phyloP scores from a whole-genome alignment of 2,113 vertebrate genomes.

The Hydropotes inermis region DNA sequence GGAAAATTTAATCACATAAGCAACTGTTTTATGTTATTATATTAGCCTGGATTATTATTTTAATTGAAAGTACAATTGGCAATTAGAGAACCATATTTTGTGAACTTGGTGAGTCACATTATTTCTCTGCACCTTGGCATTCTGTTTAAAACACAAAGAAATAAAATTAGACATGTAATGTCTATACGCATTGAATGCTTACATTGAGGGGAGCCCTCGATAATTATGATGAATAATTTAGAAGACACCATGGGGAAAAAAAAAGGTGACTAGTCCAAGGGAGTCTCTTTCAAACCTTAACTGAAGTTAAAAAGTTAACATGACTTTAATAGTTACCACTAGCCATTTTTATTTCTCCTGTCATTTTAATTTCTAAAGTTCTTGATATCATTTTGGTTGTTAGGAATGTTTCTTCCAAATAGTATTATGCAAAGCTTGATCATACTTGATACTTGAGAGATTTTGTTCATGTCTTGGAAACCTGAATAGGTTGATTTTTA shows the following conservation, averaged over 20 bases:
- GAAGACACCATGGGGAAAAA: background rate
- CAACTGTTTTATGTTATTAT: constrained; percentile 38
- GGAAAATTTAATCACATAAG: constrained; percentile 40
- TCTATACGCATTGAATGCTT: background rate
- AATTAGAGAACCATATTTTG: constrained; percentile 49
- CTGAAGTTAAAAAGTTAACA: background rate
- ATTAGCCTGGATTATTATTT: constrained; percentile 58
- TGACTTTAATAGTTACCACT: background rate
- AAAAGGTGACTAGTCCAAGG: rapidly evolving
- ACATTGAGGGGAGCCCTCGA: background rate
- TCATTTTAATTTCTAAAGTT: background rate
- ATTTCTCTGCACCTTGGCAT: background rate
- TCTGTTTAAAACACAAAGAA: background rate
- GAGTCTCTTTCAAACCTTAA: background rate
- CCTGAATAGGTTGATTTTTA: background rate
- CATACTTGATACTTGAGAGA: background rate
- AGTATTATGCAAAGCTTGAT: background rate
- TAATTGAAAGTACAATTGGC: constrained; percentile 42
- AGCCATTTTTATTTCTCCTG: background rate
- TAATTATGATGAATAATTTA: background rate
- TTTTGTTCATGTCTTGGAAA: background rate
- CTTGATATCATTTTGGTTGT: background rate
- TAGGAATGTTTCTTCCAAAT: background rate
- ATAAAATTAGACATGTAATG: background rate
- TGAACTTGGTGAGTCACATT: constrained; percentile 11